A percentile compares a stretch with the other conserved stretches of the same genome.
Evolutionary conservation across 2,888 invertebrate species (phyloP).

Genomic region (Cantharis lateralis): DNA sequence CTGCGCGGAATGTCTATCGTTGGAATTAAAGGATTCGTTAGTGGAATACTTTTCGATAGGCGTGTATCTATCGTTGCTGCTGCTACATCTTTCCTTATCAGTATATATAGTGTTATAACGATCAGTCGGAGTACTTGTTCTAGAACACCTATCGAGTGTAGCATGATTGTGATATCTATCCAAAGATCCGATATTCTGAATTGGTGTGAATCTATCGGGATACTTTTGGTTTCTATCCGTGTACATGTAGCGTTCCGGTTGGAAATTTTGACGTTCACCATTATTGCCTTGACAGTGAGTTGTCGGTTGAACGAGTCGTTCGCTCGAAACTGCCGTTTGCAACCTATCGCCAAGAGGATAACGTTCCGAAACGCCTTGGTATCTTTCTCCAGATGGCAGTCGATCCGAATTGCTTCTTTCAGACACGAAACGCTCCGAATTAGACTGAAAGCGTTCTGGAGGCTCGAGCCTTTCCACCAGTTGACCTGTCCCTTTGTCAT

Average conservation of each 20-base stretch:
- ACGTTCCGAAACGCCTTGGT: constrained; percentile 52
- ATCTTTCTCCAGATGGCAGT: constrained; percentile 51
- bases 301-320: constrained; percentile 43
- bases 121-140: constrained; percentile 51
- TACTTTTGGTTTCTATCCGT: constrained; percentile 34
- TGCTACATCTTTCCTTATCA: constrained; percentile 51
- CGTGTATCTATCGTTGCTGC: constrained; percentile 36
- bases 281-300: constrained; percentile 38
- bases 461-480: constrained; percentile 33
- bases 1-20: constrained; percentile 37
- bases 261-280: constrained; percentile 30
- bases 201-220: constrained; percentile 37
- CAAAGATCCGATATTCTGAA: constrained; percentile 45
- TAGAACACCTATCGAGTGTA: constrained; percentile 44
- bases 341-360: constrained; percentile 54
- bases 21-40: constrained; percentile 23
- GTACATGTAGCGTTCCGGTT: constrained; percentile 44
- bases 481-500: constrained; percentile 16
- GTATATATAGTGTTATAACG: constrained; percentile 37
- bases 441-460: constrained; percentile 36
- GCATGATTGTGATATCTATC: constrained; percentile 49
- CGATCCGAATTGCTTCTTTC: constrained; percentile 51
- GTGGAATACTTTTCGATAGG: constrained; percentile 24
- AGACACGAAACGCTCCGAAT: constrained; percentile 43
- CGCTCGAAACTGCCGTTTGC: constrained; percentile 56